Evolutionary conservation across 1,140 invertebrate genomes (phyloP).

Genomic region (Sinella curviseta): DNA sequence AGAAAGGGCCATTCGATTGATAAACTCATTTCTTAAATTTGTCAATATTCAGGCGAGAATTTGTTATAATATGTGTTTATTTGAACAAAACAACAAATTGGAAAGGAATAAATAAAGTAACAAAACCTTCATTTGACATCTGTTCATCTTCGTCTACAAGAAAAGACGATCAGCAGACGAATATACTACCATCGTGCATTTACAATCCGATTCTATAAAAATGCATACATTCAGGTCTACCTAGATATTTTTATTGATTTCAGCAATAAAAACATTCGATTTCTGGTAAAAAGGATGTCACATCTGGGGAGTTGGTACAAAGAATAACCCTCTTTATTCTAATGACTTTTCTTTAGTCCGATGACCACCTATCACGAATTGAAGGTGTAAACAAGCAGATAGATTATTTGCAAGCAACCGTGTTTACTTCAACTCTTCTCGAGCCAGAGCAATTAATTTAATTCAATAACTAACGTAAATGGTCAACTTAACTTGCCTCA

Average conservation of each 20-base stretch:
- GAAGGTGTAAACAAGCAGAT: background rate
- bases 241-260: background rate
- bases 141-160: no score
- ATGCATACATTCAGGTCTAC: no score
- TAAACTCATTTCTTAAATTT: no score
- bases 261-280: background rate
- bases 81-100: background rate
- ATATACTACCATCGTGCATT: no score
- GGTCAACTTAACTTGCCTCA: background rate
- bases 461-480: constrained; percentile 14
- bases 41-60: no score
- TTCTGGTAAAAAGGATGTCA: no score
- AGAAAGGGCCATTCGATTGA: no score
- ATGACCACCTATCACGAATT: background rate
- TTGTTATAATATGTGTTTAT: no score
- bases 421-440: background rate
- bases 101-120: background rate
- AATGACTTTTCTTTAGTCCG: background rate
- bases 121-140: background rate
- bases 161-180: no score
- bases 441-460: constrained; percentile 7
- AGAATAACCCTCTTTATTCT: background rate
- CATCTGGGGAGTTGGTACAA: no score
- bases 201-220: no score
- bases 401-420: background rate